Evolutionary conservation across 1,140 invertebrate genomes (phyloP), one percentile per base, ranked within the genome.

Genomic region (Drosophila ogumai): DNA sequence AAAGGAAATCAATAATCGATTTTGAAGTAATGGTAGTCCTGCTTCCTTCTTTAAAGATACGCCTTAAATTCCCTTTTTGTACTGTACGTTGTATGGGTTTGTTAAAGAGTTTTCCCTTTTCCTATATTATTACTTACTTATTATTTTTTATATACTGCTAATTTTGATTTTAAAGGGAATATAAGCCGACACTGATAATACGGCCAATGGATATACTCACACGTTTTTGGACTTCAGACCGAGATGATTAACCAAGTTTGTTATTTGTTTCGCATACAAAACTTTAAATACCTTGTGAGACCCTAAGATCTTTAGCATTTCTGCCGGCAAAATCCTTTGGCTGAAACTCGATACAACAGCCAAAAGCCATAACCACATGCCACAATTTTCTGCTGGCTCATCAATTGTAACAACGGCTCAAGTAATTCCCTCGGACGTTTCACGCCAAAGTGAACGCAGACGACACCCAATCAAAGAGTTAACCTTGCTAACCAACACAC

Each of bases 371-470:
- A 81, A 61, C 80, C 81, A 82, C 67, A 87, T 82, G 79, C 65
- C 80, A 88, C 38, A 84, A 74, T 74, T 88, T 75, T 71, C 68
- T 57, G 80, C 77, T 88, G 85, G 81, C 82, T 88, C 84, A 88
- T 88, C 84, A 88, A 84, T 66, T 88, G 76, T 78, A 85, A 88
- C 77, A 88, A 71, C 85, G 84, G 86, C 78, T 86, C 74, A 79
- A 63, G 81, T 88, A 88, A 88, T 88, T 81, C 69, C 52, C 69
- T 77, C 46, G 81, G 85, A 90, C 85, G 72, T 90, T 88, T 90
- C 81, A 88, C 85, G 85, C 85, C 85, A 90, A 88, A 69, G 61
- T 88, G 86, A 77, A 88, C 84, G 77, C 85, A 88, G 81, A 88
- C 84, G 80, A 88, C 85, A 88, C 85, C 80, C 85, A 90, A 88